Percentiles rank a stretch among this genome's conserved stretches.
phyloP scores from a whole-genome alignment of 2,888 invertebrate species.

The Anoplius nigerrimus region DNA sequence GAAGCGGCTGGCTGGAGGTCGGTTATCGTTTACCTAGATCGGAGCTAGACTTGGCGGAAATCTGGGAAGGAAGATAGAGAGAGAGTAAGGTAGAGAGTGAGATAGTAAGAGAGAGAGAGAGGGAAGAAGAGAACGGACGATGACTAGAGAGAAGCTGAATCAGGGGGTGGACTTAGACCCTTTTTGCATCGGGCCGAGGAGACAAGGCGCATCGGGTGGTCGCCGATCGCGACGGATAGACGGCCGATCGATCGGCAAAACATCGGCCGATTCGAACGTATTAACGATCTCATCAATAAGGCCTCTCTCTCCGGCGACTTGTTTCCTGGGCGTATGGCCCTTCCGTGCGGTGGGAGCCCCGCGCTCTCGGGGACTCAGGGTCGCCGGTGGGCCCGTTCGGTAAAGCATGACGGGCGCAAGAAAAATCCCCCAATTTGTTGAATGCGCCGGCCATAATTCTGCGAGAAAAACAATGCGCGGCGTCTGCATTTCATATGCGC shows the following conservation, averaged over 20 bases:
- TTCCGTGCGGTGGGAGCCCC: slow-evolving; percentile 8
- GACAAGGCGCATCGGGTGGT: slow-evolving; percentile 71
- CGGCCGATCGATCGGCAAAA: slow-evolving; percentile 63
- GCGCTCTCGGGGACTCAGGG: slow-evolving; percentile 22
- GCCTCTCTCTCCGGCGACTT: slow-evolving; percentile 44
- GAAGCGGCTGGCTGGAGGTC: no score
- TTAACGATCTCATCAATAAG: slow-evolving; percentile 75
- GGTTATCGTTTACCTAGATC: no score
- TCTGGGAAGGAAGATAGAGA: neutral
- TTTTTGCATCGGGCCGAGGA: slow-evolving; percentile 53
- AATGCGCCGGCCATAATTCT: slow-evolving; percentile 52
- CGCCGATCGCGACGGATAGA: slow-evolving; percentile 73
- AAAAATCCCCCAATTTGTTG: slow-evolving; percentile 71
- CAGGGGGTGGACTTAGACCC: slow-evolving; percentile 38
- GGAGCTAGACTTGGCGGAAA: no score
- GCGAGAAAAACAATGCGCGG: slow-evolving; percentile 46
- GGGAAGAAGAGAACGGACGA: neutral
- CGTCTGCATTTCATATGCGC: slow-evolving; percentile 47
- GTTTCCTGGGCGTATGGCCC: no score
- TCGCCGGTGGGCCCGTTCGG: slow-evolving; percentile 16
- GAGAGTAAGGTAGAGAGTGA: neutral
- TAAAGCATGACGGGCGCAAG: slow-evolving; percentile 46
- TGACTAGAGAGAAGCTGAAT: slow-evolving; percentile 35
- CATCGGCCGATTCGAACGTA: slow-evolving; percentile 66
- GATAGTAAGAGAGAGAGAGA: neutral